Base-by-base conservation (phyloP, 1,140 invertebrate species). In the Drusus annulatus region DNA sequence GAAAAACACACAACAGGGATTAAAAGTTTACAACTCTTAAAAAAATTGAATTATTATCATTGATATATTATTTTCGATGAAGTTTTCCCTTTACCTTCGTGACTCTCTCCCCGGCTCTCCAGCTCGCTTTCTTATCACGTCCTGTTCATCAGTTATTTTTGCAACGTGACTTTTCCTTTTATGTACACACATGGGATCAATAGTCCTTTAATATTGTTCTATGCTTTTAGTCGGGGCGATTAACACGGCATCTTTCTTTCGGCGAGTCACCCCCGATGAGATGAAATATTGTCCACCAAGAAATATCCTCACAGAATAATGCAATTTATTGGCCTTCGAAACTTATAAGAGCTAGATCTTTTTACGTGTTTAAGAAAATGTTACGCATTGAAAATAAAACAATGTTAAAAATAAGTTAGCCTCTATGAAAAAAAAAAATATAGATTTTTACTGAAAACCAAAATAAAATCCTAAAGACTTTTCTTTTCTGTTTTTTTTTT, bases 81-180 rank as follows among this genome's bases (percentile, higher is more conserved):
- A 1, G 10, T 74, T 74, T 31, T 45, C 36, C 31, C 50, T 76
- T 60, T 60, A 45, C 36, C 36, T 62, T 17, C 7, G 7, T 51
- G 56, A 31, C 58, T 63, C 58, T 62, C 62, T 71, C 50, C 19
- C 7, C 16, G 51, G 23, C 36, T 71, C 51, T 62, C 31, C 74
- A 21, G 17, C 23, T 51, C 17, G 31, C 45, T 76, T 76, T 76
- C 74, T 76, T 76, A 76, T 76, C 74, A 76, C 74, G 74, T 76
- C 60, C 15, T 62, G 56, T 76, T 76, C 74, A 76, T 76, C 60
- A 62, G 31, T 76, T 62, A 76, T 76, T 76, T 63, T 36, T 62
- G 74, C 16, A 76, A 76, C 74, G 74, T 76, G 74, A 76, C 74
- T 76, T 76, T 63, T 36, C 56, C 54, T 62, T 76, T 63, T 63